phyloP scores from a whole-genome alignment of 2,113 vertebrate species.

The Gadus macrocephalus region DNA sequence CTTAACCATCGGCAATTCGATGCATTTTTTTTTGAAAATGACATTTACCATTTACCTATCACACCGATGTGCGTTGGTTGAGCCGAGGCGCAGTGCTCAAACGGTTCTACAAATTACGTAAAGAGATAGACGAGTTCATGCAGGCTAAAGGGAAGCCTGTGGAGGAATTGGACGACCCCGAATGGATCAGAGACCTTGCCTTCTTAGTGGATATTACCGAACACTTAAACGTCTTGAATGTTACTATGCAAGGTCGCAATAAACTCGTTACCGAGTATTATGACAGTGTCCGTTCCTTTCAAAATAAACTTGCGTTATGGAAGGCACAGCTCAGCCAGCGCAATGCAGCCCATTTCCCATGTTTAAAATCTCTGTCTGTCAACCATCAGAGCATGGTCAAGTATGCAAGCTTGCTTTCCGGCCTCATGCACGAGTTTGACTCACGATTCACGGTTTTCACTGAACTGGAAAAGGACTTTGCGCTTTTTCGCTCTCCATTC shows the following conservation, averaged over 20 bases:
- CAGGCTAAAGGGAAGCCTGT: no score
- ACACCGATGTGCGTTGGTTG: no score
- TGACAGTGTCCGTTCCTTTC: not conserved
- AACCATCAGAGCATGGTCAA: not conserved
- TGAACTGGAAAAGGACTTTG: not conserved
- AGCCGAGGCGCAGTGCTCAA: no score
- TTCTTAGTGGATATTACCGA: no score
- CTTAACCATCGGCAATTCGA: no score
- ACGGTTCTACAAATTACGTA: no score
- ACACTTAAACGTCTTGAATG: not conserved
- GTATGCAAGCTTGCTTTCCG: not conserved
- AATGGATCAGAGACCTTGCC: no score
- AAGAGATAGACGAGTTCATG: no score
- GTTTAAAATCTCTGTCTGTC: not conserved
- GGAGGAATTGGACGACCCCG: no score
- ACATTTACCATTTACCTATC: no score
- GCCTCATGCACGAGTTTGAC: not conserved
- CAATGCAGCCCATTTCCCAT: not conserved
- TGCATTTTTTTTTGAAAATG: no score
- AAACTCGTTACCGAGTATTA: not conserved
- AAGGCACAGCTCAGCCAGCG: not conserved
- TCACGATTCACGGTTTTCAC: not conserved
- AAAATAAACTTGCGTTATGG: not conserved
- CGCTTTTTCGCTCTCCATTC: constrained; percentile 1
- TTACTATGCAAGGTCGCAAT: not conserved